A percentile compares a stretch with the other conserved stretches of the same genome.
These are phyloP conservation scores for Todus mexicanus DNA, from an alignment of 2,797 vertebrate genomes.

Conservation along the genomic window DNA sequence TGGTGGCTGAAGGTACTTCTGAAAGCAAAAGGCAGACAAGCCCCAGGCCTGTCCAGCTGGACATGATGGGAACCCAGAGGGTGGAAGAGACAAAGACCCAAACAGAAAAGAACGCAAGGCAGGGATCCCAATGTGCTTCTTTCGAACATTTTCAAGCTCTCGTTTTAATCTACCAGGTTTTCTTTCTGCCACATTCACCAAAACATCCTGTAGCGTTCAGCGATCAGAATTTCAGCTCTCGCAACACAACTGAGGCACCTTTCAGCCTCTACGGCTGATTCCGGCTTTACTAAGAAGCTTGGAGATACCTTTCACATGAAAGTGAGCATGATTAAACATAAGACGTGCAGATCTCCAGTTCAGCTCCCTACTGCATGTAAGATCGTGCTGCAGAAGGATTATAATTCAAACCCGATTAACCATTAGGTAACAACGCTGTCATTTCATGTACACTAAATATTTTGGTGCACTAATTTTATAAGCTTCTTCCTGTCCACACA, in stretches of 20 bases:
- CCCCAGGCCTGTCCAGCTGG: background rate
- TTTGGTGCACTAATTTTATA: background rate
- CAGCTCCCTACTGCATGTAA: background rate
- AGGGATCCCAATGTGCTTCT: background rate
- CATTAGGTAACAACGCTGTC: background rate
- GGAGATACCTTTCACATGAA: background rate
- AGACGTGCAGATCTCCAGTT: background rate
- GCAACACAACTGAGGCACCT: background rate
- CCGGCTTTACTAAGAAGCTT: background rate
- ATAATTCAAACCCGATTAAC: background rate
- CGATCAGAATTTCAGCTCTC: background rate
- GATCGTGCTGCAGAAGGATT: background rate
- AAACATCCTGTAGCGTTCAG: background rate
- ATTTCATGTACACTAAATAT: background rate
- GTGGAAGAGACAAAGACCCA: background rate
- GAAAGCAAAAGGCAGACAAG: background rate
- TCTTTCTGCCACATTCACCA: background rate
- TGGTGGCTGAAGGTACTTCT: background rate
- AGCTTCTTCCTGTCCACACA: background rate
- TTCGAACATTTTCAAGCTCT: background rate
- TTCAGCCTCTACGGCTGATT: background rate
- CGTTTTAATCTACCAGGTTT: background rate
- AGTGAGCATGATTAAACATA: background rate
- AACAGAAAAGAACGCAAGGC: background rate
- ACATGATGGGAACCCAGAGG: rapidly evolving